Evolutionary conservation across 2,888 invertebrate genomes (phyloP).

Genomic region (Callosobruchus maculatus): DNA sequence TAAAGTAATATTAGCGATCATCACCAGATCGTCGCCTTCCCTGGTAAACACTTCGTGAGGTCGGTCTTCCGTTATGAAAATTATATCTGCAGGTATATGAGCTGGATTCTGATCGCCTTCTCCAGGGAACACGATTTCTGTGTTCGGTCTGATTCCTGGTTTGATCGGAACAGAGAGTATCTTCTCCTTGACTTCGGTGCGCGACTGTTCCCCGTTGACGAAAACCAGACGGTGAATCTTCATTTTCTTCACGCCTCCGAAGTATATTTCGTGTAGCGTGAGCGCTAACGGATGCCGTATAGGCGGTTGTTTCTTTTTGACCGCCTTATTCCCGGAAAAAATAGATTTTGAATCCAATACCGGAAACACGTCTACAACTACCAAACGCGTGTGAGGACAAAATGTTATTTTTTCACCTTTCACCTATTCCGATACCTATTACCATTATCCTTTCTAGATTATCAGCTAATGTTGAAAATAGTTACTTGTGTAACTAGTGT

Average conservation of each 20-base stretch:
- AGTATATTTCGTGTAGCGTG: constrained; percentile 63
- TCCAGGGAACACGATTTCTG: constrained; percentile 69
- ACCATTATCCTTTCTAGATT: no score
- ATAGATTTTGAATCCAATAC: constrained; percentile 61
- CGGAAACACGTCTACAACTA: constrained; percentile 64
- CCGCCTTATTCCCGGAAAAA: constrained; percentile 59
- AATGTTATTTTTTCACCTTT: no score
- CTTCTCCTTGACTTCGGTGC: constrained; percentile 65
- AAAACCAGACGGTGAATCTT: constrained; percentile 72
- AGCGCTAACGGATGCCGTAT: constrained; percentile 56
- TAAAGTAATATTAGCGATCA: constrained; percentile 58
- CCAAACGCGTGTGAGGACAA: constrained; percentile 72
- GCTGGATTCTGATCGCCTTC: constrained; percentile 78
- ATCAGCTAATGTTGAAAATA: no score
- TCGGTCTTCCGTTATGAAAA: constrained; percentile 70
- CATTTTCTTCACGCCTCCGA: constrained; percentile 79
- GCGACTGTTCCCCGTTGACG: constrained; percentile 59
- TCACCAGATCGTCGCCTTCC: constrained; percentile 65
- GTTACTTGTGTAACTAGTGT: no score
- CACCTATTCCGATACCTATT: no score
- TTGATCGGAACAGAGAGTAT: constrained; percentile 70
- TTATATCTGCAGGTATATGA: constrained; percentile 67
- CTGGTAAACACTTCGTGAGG: constrained; percentile 65
- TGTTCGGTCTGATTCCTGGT: constrained; percentile 70
- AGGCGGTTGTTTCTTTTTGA: constrained; percentile 58